Evolutionary conservation across 2,888 invertebrate species (phyloP), one percentile per base, ranked within the genome.

Genomic region (Rhaphigaster nebulosa): DNA sequence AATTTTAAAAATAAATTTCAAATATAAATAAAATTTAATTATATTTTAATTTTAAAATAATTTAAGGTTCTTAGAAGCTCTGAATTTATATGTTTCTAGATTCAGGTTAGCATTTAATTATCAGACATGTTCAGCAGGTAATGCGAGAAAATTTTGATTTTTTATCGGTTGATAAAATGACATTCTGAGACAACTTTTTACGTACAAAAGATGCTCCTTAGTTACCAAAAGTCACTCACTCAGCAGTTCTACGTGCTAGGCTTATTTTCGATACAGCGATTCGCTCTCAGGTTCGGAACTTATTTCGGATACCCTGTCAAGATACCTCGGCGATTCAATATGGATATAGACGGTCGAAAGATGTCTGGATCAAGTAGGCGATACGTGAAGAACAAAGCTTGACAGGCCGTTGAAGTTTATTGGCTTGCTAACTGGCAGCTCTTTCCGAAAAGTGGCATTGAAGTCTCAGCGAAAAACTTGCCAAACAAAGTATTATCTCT

Each of bases 381-480:
- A 76, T 76, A 20, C 70, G 20, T 18, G 38, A 76, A 76, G 70
- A 76, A 76, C 34, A 76, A 76, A 76, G 34, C 70, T 10, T 38
- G 70, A 76, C 70, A 76, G 70, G 70, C 34, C 38, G 38, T 34
- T 65, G 70, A 38, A 76, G 70, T 76, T 76, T 76, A 76, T 76
- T 76, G 70, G 1, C 38, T 38, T 76, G 20, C 0, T 76, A 76
- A 76, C 70, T 76, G 70, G 38, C 70, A 76, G 70, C 70, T 23
- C 70, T 76, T 76, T 34, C 38, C 18, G 18, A 76, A 29, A 65
- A 38, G 70, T 76, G 70, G 20, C 70, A 76, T 38, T 20, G 70
- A 76, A 76, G 34, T 6, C 29, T 65, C 70, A 76, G 38, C 70
- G 34, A 0, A 76, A 76, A 76, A 38, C 34, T 76, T 76, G 18